A percentile compares a stretch with the other conserved stretches of the same genome.
Evolutionary conservation across 2,888 invertebrate genomes (phyloP).

Genomic region (Drosophila macrospina): DNA sequence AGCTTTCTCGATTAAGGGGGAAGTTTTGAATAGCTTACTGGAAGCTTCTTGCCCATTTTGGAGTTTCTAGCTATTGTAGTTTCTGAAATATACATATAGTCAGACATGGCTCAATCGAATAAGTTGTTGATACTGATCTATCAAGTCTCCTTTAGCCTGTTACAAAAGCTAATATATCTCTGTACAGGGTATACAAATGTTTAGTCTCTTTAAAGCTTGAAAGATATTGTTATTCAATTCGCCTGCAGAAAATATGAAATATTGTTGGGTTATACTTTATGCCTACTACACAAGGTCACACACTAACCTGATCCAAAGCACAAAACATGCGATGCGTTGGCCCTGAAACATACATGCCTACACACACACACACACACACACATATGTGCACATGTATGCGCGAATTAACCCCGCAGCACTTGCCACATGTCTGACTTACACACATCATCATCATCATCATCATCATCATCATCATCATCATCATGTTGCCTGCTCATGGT

Average conservation of each 20-base stretch:
- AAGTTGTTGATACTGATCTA: too few species aligned
- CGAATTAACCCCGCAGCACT: conserved; percentile 31
- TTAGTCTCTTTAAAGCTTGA: not conserved
- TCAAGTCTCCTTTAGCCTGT: too few species aligned
- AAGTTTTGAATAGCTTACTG: too few species aligned
- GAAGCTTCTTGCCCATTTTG: too few species aligned
- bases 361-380: not conserved
- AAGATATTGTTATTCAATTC: not conserved
- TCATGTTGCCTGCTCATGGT: conserved; percentile 10
- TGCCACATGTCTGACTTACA: conserved; percentile 39
- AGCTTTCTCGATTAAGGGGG: too few species aligned
- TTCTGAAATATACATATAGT: too few species aligned
- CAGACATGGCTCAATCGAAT: too few species aligned
- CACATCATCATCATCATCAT: conserved; percentile 6
- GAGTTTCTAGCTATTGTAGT: too few species aligned
- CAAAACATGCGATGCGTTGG: conserved; percentile 20
- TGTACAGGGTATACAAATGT: too few species aligned
- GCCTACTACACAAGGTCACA: conserved; percentile 40
- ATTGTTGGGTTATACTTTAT: conserved; percentile 4
- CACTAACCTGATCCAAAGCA: conserved; percentile 31
- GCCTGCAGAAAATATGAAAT: not conserved
- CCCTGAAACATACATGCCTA: conserved; percentile 11
- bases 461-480: too few species aligned
- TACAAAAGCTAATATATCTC: too few species aligned
- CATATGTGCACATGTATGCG: not conserved